Evolutionary conservation across 2,888 invertebrate genomes (phyloP), one percentile per base, ranked within the genome.

Genomic region (Oscheius sp.): DNA sequence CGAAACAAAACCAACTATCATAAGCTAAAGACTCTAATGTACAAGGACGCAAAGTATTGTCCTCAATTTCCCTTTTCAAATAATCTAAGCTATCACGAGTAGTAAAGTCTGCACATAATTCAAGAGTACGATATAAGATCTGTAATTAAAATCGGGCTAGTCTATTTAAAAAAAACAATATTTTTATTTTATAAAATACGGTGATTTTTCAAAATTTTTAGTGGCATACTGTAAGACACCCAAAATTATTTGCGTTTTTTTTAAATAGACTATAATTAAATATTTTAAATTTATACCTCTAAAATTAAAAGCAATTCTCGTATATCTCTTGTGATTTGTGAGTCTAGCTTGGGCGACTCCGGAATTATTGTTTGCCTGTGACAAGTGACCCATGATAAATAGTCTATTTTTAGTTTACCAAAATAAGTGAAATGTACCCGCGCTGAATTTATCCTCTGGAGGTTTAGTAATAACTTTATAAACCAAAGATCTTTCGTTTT

Each of bases 81-180:
- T 63, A 67, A 8, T 67, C 26, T 17, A 70, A 24, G 26, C 69
- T 59, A 8, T 70, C 57, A 5, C 45, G 49, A 5, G 74, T 51
- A 33, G 71, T 70, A 63, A 74, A 74, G 32, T 74, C 67, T 1
- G 49, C 51, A 17, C 38, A 51, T 32, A 67, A 65, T 14, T 38
- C 33, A 9, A 74, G 54, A 0, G 33, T 6, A 26, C 45, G 47
- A 28, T 62, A 62, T n/a, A 49, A 20, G 44, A 33, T 62, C 62
- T 62, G n/a, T n/a, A n/a, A n/a, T n/a, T n/a, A n/a, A n/a, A n/a
- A n/a, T n/a, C n/a, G n/a, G n/a, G n/a, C n/a, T n/a, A n/a, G n/a
- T n/a, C n/a, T n/a, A n/a, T n/a, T n/a, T n/a, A n/a, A n/a, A 38
- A 45, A 45, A 6, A 17, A 45, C 2, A n/a, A 38, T 9, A 14